Percentiles rank a stretch among this genome's conserved stretches.
Evolutionary conservation across 2,888 invertebrate species (phyloP).

Genomic region (Vannuccia rotundouncinata): DNA sequence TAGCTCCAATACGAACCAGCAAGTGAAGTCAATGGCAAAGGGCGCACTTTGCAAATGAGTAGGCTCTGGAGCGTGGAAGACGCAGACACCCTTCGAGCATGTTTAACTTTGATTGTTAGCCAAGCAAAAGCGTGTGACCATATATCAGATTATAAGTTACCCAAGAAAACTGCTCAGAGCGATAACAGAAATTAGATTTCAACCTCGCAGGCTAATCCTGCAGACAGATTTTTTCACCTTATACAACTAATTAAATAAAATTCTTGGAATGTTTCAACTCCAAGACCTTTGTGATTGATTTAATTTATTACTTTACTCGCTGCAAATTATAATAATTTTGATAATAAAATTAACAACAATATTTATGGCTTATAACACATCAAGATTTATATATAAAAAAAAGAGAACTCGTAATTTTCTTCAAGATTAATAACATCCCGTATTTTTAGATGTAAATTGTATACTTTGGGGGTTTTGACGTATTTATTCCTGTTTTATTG

Average conservation of each 20-base stretch:
- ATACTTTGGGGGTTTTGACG: background rate
- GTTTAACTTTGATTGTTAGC: background rate
- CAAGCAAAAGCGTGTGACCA: background rate
- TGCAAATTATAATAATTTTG: background rate
- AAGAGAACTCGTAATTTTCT: background rate
- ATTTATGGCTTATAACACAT: background rate
- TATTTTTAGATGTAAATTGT: background rate
- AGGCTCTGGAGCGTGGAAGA: background rate
- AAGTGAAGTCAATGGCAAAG: background rate
- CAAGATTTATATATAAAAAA: background rate
- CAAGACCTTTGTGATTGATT: background rate
- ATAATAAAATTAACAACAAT: background rate
- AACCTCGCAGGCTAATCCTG: background rate
- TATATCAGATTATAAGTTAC: too few species aligned
- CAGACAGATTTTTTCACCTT: background rate
- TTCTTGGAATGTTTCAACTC: background rate
- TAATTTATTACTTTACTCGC: background rate
- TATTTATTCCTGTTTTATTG: background rate
- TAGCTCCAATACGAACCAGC: background rate
- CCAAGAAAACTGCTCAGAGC: background rate
- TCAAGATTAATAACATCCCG: background rate
- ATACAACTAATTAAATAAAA: background rate
- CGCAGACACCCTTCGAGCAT: background rate
- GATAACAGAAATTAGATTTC: background rate
- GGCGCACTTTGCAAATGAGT: background rate